phyloP scores from a whole-genome alignment of 2,888 invertebrate genomes.

The Chloromyia formosa region DNA sequence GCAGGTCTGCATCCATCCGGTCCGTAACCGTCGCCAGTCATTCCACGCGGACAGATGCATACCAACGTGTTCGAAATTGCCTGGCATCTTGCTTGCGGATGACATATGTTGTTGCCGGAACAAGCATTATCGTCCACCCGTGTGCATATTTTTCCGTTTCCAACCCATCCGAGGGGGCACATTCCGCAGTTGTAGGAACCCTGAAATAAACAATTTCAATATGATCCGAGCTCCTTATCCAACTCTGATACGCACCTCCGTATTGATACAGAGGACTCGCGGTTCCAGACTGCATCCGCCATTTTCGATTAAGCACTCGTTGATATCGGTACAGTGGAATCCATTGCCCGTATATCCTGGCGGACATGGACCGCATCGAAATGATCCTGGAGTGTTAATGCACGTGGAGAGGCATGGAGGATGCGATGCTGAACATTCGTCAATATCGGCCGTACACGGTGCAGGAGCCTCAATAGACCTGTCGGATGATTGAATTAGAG shows the following conservation, averaged over 20 bases:
- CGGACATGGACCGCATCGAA: conserved; percentile 88
- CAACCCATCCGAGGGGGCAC: conserved; percentile 88
- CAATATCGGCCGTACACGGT: conserved; percentile 83
- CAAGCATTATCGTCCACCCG: conserved; percentile 56
- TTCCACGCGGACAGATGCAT: conserved; percentile 83
- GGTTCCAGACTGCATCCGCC: conserved; percentile 90
- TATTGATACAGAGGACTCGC: conserved; percentile 86
- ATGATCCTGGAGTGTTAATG: conserved; percentile 89
- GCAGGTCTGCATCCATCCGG: conserved; percentile 73
- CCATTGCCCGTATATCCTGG: conserved; percentile 89
- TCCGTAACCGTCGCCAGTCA: conserved; percentile 84
- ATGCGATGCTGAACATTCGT: conserved; percentile 79
- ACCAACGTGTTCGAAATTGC: conserved; percentile 71
- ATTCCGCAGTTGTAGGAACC: conserved; percentile 87
- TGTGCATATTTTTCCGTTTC: conserved; percentile 80
- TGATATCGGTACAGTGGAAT: conserved; percentile 82
- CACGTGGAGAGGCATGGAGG: conserved; percentile 84
- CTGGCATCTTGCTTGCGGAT: conserved; percentile 82
- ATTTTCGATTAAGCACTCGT: conserved; percentile 85
- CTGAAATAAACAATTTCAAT: conserved; percentile 57
- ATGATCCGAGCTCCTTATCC: not conserved
- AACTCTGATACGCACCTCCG: conserved; percentile 66
- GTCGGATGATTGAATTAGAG: too few species aligned
- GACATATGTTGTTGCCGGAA: conserved; percentile 70
- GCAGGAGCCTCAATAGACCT: conserved; percentile 60